Evolutionary conservation across 2,888 invertebrate species (phyloP), one percentile per base, ranked within the genome.

Genomic region (Ectropis crepuscularia): DNA sequence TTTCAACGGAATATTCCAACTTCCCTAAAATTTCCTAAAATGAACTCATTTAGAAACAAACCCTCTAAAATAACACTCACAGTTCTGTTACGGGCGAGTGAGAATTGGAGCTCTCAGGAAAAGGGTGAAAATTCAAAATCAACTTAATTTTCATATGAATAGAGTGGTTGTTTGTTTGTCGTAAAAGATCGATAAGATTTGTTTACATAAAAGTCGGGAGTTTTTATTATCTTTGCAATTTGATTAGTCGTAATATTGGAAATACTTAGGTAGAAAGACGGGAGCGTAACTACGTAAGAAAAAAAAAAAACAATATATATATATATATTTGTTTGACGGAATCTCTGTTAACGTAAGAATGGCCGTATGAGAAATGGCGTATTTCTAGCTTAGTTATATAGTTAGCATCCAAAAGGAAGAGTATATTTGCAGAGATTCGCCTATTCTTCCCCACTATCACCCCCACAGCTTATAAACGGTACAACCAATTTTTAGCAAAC

Each of bases 21-120:
- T 57, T 53, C 48, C 9, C 37, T 11, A 53, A 58, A 63, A 58
- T 50, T 53, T 53, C 9, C 37, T 11, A 53, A 58, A 63, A 58
- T 50, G 43, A 63, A 58, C 54, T 45, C 53, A 39, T 50, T 58
- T 53, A 47, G 12, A 58, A 42, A 42, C 43, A 43, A 53, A 58
- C 58, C 58, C 53, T 43, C 53, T 63, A 50, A 54, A 63, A 58
- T 63, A 58, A 63, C 46, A 63, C 47, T 59, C 54, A n/a, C 59
- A 50, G 55, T 55, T 59, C 58, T 41, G 53, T 57, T 59, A 51
- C 59, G 50, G 47, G 59, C 50, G 47, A 51, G 51, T 59, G 59
- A 59, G 59, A 63, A 59, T 63, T 55, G 50, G 42, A 63, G 54
- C 11, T 37, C 16, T 55, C 47, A 55, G 54, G 59, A 53, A 57